Evolutionary conservation across 2,113 vertebrate species (phyloP).

Genomic region (Saiga tatarica): DNA sequence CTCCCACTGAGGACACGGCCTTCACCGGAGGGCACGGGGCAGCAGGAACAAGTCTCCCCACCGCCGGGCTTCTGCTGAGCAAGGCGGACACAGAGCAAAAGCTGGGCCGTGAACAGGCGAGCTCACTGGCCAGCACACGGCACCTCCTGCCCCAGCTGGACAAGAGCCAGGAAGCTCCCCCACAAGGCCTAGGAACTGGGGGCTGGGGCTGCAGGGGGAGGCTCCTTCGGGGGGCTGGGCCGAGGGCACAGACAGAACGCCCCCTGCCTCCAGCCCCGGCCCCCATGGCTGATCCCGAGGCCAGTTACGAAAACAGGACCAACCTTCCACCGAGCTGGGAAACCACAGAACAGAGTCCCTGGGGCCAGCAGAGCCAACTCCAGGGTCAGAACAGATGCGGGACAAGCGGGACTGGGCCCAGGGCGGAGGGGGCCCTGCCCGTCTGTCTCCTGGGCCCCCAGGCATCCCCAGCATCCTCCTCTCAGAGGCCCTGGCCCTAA

Average conservation of each 20-base stretch:
- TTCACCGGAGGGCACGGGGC: accelerated
- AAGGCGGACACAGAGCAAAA: neutral
- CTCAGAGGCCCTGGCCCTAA: neutral
- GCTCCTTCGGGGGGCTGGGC: neutral
- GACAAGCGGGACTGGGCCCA: neutral
- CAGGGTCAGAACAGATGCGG: no score
- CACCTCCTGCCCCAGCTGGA: neutral
- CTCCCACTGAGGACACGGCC: accelerated
- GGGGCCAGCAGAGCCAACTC: neutral
- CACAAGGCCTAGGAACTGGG: accelerated
- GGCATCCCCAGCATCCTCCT: neutral
- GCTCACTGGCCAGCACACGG: no score
- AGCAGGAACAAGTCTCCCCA: neutral
- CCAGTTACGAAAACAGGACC: neutral
- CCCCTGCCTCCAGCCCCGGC: neutral
- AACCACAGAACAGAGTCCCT: neutral
- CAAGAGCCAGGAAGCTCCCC: no score
- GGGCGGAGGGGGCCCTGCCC: neutral
- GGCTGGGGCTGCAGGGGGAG: neutral
- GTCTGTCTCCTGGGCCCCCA: neutral
- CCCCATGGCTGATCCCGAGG: neutral
- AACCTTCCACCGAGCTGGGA: neutral
- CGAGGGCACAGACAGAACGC: neutral
- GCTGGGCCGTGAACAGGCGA: accelerated
- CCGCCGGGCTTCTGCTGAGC: accelerated